Conservation (phyloP, 2,888 invertebrate genomes). For the Perdita meconis region DNA sequence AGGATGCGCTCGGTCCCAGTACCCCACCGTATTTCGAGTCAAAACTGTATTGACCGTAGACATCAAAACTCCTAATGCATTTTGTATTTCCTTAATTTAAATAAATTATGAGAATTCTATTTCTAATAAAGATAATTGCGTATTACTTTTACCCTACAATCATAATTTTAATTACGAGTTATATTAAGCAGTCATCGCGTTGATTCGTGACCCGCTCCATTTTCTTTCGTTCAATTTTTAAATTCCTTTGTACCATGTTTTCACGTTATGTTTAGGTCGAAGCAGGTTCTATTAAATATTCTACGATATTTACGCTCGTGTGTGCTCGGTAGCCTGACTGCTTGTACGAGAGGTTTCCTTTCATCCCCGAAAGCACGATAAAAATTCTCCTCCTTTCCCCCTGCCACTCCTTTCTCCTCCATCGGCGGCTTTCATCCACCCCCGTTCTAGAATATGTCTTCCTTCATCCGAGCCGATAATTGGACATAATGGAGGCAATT, state of each 20-base stretch:
- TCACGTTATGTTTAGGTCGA: not conserved
- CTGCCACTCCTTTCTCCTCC: not conserved
- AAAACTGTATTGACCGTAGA: no score
- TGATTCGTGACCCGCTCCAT: no score
- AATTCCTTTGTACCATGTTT: not conserved
- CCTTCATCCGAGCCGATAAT: slow-evolving; percentile 80
- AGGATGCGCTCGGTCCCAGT: no score
- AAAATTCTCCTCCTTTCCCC: slow-evolving; percentile 23
- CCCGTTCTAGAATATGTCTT: slow-evolving; percentile 60
- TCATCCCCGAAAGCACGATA: slow-evolving; percentile 15
- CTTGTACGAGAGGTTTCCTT: not conserved
- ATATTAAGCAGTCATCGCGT: no score
- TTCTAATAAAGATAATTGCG: no score
- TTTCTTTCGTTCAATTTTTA: no score
- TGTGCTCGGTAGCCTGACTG: not conserved
- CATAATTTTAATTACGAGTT: no score
- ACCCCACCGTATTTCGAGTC: no score
- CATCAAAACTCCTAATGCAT: no score
- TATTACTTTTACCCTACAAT: no score
- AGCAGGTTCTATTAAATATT: not conserved
- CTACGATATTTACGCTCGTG: not conserved
- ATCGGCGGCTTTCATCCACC: slow-evolving; percentile 17
- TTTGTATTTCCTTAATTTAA: no score
- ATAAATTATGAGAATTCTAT: no score
- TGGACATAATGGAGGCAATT: slow-evolving; percentile 82